phyloP scores from a whole-genome alignment of 2,888 invertebrate species.

The Polydrusus pterygomalis region DNA sequence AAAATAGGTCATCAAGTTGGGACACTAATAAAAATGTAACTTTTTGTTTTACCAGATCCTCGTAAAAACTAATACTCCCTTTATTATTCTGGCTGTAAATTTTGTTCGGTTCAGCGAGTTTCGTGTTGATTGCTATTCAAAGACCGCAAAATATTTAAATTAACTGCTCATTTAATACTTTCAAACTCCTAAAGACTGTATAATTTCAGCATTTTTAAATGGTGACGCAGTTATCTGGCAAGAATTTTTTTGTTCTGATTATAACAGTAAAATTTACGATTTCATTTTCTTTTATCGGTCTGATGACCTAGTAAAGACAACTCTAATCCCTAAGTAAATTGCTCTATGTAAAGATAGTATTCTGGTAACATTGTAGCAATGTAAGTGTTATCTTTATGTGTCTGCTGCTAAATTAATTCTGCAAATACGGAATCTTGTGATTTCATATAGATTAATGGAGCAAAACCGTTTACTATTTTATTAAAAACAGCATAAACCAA shows the following conservation, averaged over 20 bases:
- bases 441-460: too few relatives aligned
- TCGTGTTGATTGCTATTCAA: slow-evolving; percentile 4
- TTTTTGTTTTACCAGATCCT: too few relatives aligned
- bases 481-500: too few relatives aligned
- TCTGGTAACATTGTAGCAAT: not conserved
- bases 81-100: not conserved
- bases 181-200: not conserved
- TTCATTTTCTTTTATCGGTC: slow-evolving; percentile 14
- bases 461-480: too few relatives aligned
- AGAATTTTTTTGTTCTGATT: not conserved
- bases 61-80: too few relatives aligned
- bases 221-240: not conserved
- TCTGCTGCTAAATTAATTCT: too few relatives aligned
- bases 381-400: not conserved
- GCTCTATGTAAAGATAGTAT: slow-evolving; percentile 2
- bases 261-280: slow-evolving; percentile 2
- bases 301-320: slow-evolving; percentile 15
- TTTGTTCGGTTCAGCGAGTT: not conserved
- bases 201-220: not conserved
- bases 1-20: too few relatives aligned
- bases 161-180: slow-evolving; percentile 3
- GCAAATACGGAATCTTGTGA: too few relatives aligned
- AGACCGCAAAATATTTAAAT: slow-evolving; percentile 10
- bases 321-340: not conserved
- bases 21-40: too few relatives aligned